These are phyloP conservation scores for Holcopasites calliopsidis DNA, from an alignment of 1,140 invertebrate species.

Conservation along the genomic window DNA sequence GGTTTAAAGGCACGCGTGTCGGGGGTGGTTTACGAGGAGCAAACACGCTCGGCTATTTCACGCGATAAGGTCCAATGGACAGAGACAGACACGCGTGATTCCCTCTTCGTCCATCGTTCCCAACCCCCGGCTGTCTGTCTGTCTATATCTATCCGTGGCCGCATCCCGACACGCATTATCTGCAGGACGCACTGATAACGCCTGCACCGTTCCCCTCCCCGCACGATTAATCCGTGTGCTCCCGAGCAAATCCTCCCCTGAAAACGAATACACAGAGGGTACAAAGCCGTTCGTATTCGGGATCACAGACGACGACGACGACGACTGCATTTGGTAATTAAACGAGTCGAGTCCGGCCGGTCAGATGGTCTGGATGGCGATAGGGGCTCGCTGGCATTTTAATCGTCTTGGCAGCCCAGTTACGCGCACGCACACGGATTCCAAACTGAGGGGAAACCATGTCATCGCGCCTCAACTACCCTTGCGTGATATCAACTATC, in stretches of 20 bases:
- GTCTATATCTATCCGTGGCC: slow-evolving; percentile 41
- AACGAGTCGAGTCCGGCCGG: slow-evolving; percentile 44
- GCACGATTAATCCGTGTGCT: slow-evolving; percentile 57
- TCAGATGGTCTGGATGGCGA: slow-evolving; percentile 12
- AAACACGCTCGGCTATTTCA: slow-evolving; percentile 60
- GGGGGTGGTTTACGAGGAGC: slow-evolving; percentile 62
- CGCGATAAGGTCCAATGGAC: slow-evolving; percentile 48
- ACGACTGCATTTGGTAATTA: slow-evolving; percentile 58
- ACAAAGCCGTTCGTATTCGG: slow-evolving; percentile 26
- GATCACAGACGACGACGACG: slow-evolving; percentile 39
- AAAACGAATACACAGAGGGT: slow-evolving; percentile 53
- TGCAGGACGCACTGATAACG: slow-evolving; percentile 59
- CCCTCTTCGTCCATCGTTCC: slow-evolving; percentile 15
- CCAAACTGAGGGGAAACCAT: neutral
- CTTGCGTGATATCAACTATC: too few relatives aligned
- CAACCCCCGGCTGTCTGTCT: slow-evolving; percentile 14
- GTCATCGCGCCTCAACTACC: neutral
- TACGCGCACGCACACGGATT: neutral
- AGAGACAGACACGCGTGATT: slow-evolving; percentile 38
- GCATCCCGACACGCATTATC: slow-evolving; percentile 63
- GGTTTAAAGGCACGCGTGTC: slow-evolving; percentile 48
- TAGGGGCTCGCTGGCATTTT: slow-evolving; percentile 33
- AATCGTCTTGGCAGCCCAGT: slow-evolving; percentile 49
- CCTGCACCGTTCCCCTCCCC: slow-evolving; percentile 27
- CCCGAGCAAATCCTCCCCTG: slow-evolving; percentile 55